Percentiles rank a stretch among this genome's conserved stretches.
Evolutionary conservation across 2,888 invertebrate genomes (phyloP).

Genomic region (Ischnus inquisitorius): DNA sequence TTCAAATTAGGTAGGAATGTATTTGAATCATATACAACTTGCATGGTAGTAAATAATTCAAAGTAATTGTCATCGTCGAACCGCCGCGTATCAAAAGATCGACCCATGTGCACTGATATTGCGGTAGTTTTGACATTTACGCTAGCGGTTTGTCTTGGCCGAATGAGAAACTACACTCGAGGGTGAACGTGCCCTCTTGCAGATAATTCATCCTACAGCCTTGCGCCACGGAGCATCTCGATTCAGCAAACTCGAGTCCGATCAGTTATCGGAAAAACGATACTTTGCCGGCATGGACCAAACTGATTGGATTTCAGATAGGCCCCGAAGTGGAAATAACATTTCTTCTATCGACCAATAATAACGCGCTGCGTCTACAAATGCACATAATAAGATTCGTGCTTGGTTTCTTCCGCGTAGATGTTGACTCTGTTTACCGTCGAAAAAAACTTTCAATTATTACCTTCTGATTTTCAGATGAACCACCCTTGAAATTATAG

Average conservation of each 20-base stretch:
- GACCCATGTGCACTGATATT: too few relatives aligned
- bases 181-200: background rate
- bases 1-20: too few relatives aligned
- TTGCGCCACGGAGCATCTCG: conserved; percentile 51
- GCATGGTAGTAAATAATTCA: too few relatives aligned
- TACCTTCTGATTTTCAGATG: too few relatives aligned
- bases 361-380: conserved; percentile 53
- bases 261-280: conserved; percentile 68
- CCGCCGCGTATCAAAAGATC: too few relatives aligned
- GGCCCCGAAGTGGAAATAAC: conserved; percentile 54
- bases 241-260: conserved; percentile 40
- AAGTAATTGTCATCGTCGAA: too few relatives aligned
- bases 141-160: background rate
- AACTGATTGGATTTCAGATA: conserved; percentile 55
- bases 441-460: background rate
- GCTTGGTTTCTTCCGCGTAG: conserved; percentile 18
- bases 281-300: conserved; percentile 57
- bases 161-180: background rate
- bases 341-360: conserved; percentile 60
- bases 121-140: too few relatives aligned
- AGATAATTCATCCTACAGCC: conserved; percentile 32
- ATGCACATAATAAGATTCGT: conserved; percentile 28
- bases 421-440: conserved; percentile 54
- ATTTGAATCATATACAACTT: too few relatives aligned
- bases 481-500: background rate